These are phyloP conservation scores for Proisotoma minuta DNA, from an alignment of 2,888 invertebrate genomes.

Conservation along the genomic window DNA sequence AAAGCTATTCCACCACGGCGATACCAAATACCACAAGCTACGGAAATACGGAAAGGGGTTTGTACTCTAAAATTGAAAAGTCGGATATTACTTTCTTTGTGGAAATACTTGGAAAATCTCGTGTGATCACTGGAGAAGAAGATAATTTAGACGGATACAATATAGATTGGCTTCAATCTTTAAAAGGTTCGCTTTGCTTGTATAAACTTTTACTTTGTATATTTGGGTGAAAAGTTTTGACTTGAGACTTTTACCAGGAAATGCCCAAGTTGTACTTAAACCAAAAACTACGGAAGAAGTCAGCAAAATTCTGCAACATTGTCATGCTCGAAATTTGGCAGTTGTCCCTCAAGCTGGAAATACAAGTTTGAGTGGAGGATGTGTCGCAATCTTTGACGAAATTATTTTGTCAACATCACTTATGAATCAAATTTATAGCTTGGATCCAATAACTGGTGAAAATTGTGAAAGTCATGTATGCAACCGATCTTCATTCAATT, in stretches of 20 bases:
- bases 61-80: slow-evolving; percentile 57
- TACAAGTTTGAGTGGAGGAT: slow-evolving; percentile 92
- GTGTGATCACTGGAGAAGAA: slow-evolving; percentile 65
- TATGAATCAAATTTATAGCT: slow-evolving; percentile 76
- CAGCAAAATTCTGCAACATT: slow-evolving; percentile 75
- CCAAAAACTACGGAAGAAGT: slow-evolving; percentile 83
- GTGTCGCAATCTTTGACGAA: slow-evolving; percentile 96
- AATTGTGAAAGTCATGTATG: slow-evolving; percentile 17
- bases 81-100: slow-evolving; percentile 64
- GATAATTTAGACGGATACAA: slow-evolving; percentile 76
- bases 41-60: neutral
- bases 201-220: neutral
- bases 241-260: slow-evolving; percentile 57
- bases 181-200: slow-evolving; percentile 63
- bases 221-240: neutral
- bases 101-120: slow-evolving; percentile 60
- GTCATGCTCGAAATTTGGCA: slow-evolving; percentile 74
- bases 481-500: slow-evolving; percentile 13
- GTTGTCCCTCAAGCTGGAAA: slow-evolving; percentile 95
- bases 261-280: slow-evolving; percentile 74
- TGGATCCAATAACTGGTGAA: slow-evolving; percentile 77
- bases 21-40: no score
- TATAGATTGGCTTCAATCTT: slow-evolving; percentile 80
- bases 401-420: slow-evolving; percentile 76
- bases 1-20: no score